Evolutionary conservation across 2,113 vertebrate species (phyloP).

Genomic region (Egretta garzetta): DNA sequence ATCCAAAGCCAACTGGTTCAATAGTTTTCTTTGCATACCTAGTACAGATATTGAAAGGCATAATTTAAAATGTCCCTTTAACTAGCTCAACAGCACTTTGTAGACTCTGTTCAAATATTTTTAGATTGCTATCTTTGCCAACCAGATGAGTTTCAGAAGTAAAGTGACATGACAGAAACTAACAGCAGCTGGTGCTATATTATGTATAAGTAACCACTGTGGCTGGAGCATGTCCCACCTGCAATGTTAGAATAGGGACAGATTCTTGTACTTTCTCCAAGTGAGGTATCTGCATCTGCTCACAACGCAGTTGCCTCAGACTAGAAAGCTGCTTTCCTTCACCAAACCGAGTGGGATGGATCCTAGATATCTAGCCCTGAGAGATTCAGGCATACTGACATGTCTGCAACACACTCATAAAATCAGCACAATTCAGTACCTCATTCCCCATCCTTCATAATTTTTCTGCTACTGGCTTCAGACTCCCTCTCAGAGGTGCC

Average conservation of each 20-base stretch:
- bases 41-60: not conserved
- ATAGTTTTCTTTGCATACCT: not conserved
- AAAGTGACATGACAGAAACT: not conserved
- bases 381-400: not conserved
- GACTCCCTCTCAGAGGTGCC: not conserved
- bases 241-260: not conserved
- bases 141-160: not conserved
- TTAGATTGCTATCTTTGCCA: not conserved
- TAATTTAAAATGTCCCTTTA: not conserved
- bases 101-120: not conserved
- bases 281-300: not conserved
- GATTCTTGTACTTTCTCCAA: accelerated
- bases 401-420: not conserved
- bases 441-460: not conserved
- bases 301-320: not conserved
- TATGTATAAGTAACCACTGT: not conserved
- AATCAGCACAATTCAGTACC: not conserved
- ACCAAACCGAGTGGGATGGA: not conserved
- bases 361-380: not conserved
- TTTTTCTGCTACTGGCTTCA: not conserved
- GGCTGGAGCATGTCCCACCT: not conserved
- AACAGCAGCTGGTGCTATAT: not conserved
- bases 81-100: not conserved
- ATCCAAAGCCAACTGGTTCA: not conserved
- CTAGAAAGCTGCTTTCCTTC: not conserved